phyloP scores from a whole-genome alignment of 2,888 invertebrate genomes.

The Eilema sororculum region DNA sequence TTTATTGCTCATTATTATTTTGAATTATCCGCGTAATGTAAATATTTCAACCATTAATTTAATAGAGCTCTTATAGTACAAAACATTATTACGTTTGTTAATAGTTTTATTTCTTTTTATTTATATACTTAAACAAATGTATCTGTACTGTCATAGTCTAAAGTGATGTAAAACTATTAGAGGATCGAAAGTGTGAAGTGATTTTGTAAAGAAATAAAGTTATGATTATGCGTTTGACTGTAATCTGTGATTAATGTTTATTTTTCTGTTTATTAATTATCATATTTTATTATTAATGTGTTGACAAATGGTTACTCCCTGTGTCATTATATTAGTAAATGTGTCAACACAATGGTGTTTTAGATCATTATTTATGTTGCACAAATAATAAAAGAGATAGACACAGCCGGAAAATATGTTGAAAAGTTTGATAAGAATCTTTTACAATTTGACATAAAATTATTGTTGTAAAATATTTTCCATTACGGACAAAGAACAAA shows the following conservation, averaged over 20 bases:
- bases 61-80: constrained; percentile 55
- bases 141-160: constrained; percentile 31
- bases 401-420: no score
- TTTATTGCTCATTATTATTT: background rate
- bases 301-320: no score
- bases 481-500: no score
- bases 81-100: constrained; percentile 44
- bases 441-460: no score
- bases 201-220: constrained; percentile 6
- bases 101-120: constrained; percentile 29
- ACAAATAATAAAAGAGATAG: no score
- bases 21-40: constrained; percentile 28
- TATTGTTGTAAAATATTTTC: no score
- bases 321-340: no score
- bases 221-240: background rate
- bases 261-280: background rate
- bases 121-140: constrained; percentile 26
- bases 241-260: background rate
- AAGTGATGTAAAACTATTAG: constrained; percentile 22
- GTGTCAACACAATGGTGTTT: no score
- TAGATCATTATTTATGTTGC: no score
- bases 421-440: no score
- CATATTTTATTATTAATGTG: no score
- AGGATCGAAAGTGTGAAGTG: constrained; percentile 25
- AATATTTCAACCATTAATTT: constrained; percentile 20